phyloP scores from a whole-genome alignment of 2,797 vertebrate genomes.

The Apogon talboti region DNA sequence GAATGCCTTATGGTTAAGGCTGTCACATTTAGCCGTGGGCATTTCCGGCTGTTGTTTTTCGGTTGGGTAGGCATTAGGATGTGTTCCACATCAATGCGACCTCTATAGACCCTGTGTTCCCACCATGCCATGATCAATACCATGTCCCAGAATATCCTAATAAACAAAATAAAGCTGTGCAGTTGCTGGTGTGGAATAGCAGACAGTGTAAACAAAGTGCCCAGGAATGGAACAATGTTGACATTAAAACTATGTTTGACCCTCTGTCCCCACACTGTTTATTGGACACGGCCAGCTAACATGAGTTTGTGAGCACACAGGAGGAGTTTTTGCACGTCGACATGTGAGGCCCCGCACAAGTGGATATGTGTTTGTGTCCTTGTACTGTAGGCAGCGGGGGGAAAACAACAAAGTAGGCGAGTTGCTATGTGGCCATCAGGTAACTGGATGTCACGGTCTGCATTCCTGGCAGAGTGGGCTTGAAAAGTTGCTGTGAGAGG shows the following conservation, averaged over 20 bases:
- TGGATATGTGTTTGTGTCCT: constrained; percentile 46
- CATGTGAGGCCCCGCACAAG: constrained; percentile 57
- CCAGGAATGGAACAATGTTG: constrained; percentile 16
- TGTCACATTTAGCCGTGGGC: constrained; percentile 35
- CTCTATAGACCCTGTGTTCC: constrained; percentile 43
- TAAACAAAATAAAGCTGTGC: constrained; percentile 15
- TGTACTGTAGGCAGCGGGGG: constrained; percentile 29
- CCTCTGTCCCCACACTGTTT: constrained; percentile 3
- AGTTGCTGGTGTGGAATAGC: background rate
- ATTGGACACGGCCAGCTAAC: constrained; percentile 27
- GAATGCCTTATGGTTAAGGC: constrained; percentile 7
- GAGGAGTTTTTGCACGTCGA: constrained; percentile 6
- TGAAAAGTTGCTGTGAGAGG: constrained; percentile 56
- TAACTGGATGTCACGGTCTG: constrained; percentile 71
- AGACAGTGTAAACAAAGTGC: constrained; percentile 32
- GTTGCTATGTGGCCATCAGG: constrained; percentile 66
- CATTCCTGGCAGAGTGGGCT: constrained; percentile 61
- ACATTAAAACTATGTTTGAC: constrained; percentile 29
- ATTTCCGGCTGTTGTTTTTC: constrained; percentile 58
- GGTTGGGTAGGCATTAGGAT: constrained; percentile 60
- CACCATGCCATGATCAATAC: constrained; percentile 57
- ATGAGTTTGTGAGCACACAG: constrained; percentile 40
- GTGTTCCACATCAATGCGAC: constrained; percentile 62
- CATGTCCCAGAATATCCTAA: constrained; percentile 39
- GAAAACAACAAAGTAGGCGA: constrained; percentile 62